Evolutionary conservation across 92 coral and sea anemone genomes (phyloP), one percentile per base, ranked within the genome.

Genomic region (Porites divaricata): DNA sequence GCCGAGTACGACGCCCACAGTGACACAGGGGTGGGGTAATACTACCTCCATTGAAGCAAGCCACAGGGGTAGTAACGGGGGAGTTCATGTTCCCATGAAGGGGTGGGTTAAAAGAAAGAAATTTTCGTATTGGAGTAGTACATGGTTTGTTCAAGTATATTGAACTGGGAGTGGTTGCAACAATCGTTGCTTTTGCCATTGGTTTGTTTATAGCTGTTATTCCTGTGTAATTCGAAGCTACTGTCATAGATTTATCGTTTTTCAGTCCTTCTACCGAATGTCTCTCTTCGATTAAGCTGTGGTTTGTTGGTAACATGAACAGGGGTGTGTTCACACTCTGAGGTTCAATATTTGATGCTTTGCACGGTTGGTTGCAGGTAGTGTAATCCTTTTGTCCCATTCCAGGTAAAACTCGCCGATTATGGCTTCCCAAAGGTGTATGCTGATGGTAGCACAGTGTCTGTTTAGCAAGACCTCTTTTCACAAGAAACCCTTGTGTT

Each of bases 21-120:
- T 89, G 78, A 64, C 98, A 95, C 79, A 93, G 80, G 63, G 98
- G 98, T 26, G 92, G 96, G 19, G 98, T 93, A 8, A 86, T 91
- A 64, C 89, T 71, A 5, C 93, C 94, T 7, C 93, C 89, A 79
- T 93, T 94, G 35, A 87, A 85, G 67, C 92, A 77, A 22, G 63
- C 85, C 72, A 87, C 45, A 17, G 57, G 70, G 11, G 90, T 85
- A 26, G 91, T 59, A 70, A 10, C 76, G 16, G 9, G 57, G 57
- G 78, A 56, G 54, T 70, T 81, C 49, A 74, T 23, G 35, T 26
- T 26, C 35, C 9, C 26, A 70, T 24, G 41, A 15, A 62, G 20
- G 61, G 14, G 48, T 63, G 81, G 68, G 15, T 41, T 74, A 15
- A 63, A 66, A 1, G 24, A 64, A 21, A 24, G 7, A 3, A 22